Percentiles rank a stretch among this genome's conserved stretches.
Conservation (phyloP, 1,140 invertebrate species). For the Daktulosphaira vitifoliae region DNA sequence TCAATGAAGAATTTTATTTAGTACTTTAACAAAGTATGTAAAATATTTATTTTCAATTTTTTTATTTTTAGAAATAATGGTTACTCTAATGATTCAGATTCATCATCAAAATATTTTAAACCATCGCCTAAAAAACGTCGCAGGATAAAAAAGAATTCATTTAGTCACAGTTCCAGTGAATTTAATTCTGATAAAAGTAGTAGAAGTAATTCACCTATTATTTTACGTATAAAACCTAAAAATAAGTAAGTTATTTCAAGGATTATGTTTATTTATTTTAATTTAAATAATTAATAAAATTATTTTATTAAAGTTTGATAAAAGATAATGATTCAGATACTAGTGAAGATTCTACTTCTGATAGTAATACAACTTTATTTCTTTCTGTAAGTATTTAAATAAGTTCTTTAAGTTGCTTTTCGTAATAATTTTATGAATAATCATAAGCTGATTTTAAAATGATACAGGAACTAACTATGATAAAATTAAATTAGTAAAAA, state of each 20-base stretch:
- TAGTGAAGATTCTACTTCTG: not conserved
- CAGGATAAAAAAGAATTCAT: not conserved
- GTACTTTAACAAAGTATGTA: too few species aligned
- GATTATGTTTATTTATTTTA: not conserved
- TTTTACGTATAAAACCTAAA: not conserved
- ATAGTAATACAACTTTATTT: not conserved
- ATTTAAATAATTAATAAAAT: not conserved
- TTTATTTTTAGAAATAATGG: not conserved
- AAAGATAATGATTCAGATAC: not conserved
- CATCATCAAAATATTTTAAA: constrained; percentile 6
- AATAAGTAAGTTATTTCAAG: not conserved
- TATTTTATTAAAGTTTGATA: not conserved
- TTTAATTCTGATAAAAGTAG: not conserved
- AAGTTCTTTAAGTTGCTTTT: too few species aligned
- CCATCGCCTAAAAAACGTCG: not conserved
- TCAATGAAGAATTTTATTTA: too few species aligned
- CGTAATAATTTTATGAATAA: too few species aligned
- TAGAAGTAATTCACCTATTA: not conserved
- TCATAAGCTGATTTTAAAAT: too few species aligned
- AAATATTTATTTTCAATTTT: too few species aligned
- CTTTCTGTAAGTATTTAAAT: not conserved
- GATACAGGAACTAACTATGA: too few species aligned
- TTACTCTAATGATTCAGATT: not conserved
- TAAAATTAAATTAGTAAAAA: too few species aligned
- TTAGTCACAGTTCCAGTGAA: not conserved